Evolutionary conservation across 1,140 invertebrate species (phyloP).

Genomic region (Adelges cooleyi): DNA sequence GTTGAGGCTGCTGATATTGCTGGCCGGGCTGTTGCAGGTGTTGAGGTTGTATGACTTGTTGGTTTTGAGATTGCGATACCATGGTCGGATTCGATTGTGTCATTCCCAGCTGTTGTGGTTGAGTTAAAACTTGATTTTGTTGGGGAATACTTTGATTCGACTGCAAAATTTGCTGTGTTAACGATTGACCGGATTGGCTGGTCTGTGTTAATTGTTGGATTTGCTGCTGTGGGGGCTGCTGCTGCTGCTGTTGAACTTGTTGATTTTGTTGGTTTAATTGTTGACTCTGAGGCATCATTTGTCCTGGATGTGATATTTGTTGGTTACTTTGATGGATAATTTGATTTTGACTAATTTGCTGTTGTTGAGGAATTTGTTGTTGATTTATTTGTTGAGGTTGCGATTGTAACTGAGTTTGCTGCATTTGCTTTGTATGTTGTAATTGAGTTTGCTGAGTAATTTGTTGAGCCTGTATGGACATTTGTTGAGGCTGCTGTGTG

Average conservation of each 20-base stretch:
- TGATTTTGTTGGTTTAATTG: slow-evolving; percentile 40
- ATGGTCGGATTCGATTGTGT: slow-evolving; percentile 22
- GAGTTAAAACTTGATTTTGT: slow-evolving; percentile 27
- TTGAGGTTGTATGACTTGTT: slow-evolving; percentile 34
- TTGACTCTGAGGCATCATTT: slow-evolving; percentile 42
- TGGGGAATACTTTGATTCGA: slow-evolving; percentile 28
- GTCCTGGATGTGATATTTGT: slow-evolving; percentile 40
- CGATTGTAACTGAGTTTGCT: slow-evolving; percentile 29
- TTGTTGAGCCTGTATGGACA: slow-evolving; percentile 5
- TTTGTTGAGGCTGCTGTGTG: slow-evolving; percentile 29
- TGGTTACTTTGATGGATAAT: slow-evolving; percentile 36
- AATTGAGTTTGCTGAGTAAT: slow-evolving; percentile 26
- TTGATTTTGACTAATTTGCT: slow-evolving; percentile 27
- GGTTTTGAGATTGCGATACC: slow-evolving; percentile 26
- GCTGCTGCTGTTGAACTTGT: slow-evolving; percentile 36
- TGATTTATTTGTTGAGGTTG: slow-evolving; percentile 31
- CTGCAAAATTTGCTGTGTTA: slow-evolving; percentile 3
- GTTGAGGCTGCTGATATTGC: slow-evolving; percentile 35
- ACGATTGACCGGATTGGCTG: slow-evolving; percentile 7
- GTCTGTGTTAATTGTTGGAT: slow-evolving; percentile 29
- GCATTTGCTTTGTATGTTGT: slow-evolving; percentile 35
- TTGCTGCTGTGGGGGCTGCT: slow-evolving; percentile 36
- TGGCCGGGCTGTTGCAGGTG: slow-evolving; percentile 38
- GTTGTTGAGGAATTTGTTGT: slow-evolving; percentile 32
- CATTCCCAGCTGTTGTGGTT: slow-evolving; percentile 29